Evolutionary conservation across 2,113 vertebrate species (phyloP), one percentile per base, ranked within the genome.

Genomic region (Axis porcinus): DNA sequence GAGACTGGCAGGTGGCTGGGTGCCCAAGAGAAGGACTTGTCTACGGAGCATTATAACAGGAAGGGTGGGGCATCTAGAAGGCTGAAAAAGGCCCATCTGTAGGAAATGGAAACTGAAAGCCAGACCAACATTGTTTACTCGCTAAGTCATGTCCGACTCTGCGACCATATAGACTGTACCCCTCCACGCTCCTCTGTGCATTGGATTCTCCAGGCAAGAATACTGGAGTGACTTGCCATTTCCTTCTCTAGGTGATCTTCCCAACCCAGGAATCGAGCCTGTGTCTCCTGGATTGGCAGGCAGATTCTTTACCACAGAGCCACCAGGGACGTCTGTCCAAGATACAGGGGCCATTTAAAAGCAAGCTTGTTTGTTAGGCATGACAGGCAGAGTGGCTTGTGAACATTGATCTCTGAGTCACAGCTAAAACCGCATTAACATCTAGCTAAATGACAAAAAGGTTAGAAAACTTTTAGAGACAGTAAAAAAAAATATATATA

Each of bases 51-150:
- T 27, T 62, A 16, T 40, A 19, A 33, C 85, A 94, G 50, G 27
- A 94, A 47, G 12, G 28, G 87, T n/a, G 21, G 97, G 50, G 17
- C n/a, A 16, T 78, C 19, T 13, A 4, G 45, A 94, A 86, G 9
- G 33, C 84, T 60, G 47, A 45, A 78, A 74, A 62, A 21, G 64
- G 6, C 58, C 30, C 17, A 4, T 57, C 33, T 25, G 6, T 82
- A 89, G 62, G 86, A 97, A 98, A 60, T 47, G 28, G 92, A 98
- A 98, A 97, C 92, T 74, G 82, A 98, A 97, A 97, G 57, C 15
- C 8, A 86, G 8, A 52, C 27, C 43, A 43, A 11, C 64, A 28
- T 43, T 43, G 36, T 43, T 76, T 40, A 25, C 36, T 40, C 0
- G 23, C 10, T 43, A 6, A 76, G 36, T 76, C 36, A 27, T 14